Evolutionary conservation across 1,140 invertebrate species (phyloP).

Genomic region (Globodera rostochiensis): DNA sequence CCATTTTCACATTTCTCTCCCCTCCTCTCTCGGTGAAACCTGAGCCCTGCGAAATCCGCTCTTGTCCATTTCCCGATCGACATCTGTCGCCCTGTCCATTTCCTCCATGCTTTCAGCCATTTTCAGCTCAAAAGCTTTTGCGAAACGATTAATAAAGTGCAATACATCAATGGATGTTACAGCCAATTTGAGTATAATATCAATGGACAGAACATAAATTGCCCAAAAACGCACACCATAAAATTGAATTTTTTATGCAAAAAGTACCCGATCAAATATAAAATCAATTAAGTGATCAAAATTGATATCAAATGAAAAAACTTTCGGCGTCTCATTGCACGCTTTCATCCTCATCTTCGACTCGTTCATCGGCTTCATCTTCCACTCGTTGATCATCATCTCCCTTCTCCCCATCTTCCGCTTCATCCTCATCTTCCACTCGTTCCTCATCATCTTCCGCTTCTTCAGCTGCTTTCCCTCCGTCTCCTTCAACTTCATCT

Average conservation of each 20-base stretch:
- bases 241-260: background rate
- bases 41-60: slow-evolving; percentile 16
- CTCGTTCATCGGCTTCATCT: background rate
- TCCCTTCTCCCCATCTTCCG: background rate
- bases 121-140: background rate
- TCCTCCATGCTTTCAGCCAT: slow-evolving; percentile 19
- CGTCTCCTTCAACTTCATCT: background rate
- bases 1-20: too few relatives aligned
- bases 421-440: background rate
- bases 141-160: too few relatives aligned
- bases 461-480: background rate
- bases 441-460: background rate
- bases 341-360: background rate
- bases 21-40: background rate
- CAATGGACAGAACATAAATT: background rate
- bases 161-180: background rate
- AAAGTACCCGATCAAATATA: background rate
- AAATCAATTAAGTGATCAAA: background rate
- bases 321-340: background rate
- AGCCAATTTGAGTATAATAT: background rate
- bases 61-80: slow-evolving; percentile 13
- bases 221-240: background rate
- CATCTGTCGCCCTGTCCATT: slow-evolving; percentile 5
- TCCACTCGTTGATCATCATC: background rate
- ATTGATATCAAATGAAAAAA: background rate